Evolutionary conservation across 2,797 vertebrate species (phyloP).

Genomic region (Spondyliosoma cantharus): DNA sequence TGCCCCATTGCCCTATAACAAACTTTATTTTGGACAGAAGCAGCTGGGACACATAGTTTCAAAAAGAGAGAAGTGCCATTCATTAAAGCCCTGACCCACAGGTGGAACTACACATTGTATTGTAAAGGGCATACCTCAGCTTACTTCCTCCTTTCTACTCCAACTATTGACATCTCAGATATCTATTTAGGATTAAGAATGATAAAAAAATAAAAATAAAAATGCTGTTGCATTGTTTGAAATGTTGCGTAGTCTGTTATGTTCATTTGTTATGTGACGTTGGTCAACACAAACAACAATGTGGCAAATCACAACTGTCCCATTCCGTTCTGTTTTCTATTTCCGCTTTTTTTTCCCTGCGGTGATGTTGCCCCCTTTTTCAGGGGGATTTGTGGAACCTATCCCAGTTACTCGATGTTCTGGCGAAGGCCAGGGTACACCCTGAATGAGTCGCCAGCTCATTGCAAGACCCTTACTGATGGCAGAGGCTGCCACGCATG

Average conservation of each 20-base stretch:
- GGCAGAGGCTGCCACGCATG: too few relatives aligned
- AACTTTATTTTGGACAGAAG: neutral
- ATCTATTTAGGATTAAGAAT: neutral
- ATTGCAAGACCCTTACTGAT: too few relatives aligned
- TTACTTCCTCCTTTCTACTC: constrained; percentile 7
- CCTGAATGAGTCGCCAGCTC: too few relatives aligned
- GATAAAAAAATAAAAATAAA: neutral
- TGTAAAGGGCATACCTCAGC: too few relatives aligned
- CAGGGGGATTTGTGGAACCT: too few relatives aligned
- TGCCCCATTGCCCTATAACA: too few relatives aligned
- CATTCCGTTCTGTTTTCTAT: too few relatives aligned
- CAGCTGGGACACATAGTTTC: neutral
- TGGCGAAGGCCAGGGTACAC: too few relatives aligned
- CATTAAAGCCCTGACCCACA: neutral
- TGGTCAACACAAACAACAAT: neutral
- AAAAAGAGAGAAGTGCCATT: neutral
- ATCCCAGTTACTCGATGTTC: too few relatives aligned
- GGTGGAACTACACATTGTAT: neutral
- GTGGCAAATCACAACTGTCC: neutral
- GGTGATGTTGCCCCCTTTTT: too few relatives aligned
- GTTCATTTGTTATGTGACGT: neutral
- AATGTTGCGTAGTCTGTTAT: neutral
- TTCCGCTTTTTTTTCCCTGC: too few relatives aligned
- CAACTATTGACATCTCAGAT: neutral
- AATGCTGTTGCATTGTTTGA: neutral